Conservation (phyloP, 1,140 invertebrate species). For the Rhyzopertha dominica region DNA sequence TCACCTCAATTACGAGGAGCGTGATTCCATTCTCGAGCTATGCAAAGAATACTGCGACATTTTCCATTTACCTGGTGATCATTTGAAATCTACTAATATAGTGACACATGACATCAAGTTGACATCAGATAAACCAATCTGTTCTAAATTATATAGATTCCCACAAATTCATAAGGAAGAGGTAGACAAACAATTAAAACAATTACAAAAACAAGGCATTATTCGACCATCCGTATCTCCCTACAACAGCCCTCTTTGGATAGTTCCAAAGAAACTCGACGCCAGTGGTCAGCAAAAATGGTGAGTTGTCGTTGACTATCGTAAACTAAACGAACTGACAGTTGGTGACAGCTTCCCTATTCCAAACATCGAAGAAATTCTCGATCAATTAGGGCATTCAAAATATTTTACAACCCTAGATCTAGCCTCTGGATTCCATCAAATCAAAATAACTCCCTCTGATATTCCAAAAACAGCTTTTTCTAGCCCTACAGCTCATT, state of each 20-base stretch:
- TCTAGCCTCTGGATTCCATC: no score
- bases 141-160: slow-evolving; percentile 29
- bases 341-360: slow-evolving; percentile 47
- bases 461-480: no score
- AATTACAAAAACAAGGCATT: slow-evolving; percentile 20
- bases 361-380: slow-evolving; percentile 48
- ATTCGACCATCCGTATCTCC: slow-evolving; percentile 19
- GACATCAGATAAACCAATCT: slow-evolving; percentile 14
- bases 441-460: no score
- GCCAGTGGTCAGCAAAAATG: slow-evolving; percentile 34
- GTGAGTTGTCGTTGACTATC: slow-evolving; percentile 41
- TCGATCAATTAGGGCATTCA: slow-evolving; percentile 43
- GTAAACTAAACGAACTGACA: slow-evolving; percentile 39
- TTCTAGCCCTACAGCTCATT: no score
- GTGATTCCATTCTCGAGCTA: slow-evolving; percentile 8
- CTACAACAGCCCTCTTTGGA: slow-evolving; percentile 31
- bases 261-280: slow-evolving; percentile 34
- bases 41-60: slow-evolving; percentile 16
- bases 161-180: slow-evolving; percentile 33
- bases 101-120: slow-evolving; percentile 15
- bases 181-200: slow-evolving; percentile 27
- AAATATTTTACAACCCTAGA: slow-evolving; percentile 37
- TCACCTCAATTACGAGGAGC: slow-evolving; percentile 20
- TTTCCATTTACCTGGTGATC: slow-evolving; percentile 14
- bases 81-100: slow-evolving; percentile 13